Conservation (phyloP, 1,140 invertebrate genomes). For the Pseudachorutes palmiensis region DNA sequence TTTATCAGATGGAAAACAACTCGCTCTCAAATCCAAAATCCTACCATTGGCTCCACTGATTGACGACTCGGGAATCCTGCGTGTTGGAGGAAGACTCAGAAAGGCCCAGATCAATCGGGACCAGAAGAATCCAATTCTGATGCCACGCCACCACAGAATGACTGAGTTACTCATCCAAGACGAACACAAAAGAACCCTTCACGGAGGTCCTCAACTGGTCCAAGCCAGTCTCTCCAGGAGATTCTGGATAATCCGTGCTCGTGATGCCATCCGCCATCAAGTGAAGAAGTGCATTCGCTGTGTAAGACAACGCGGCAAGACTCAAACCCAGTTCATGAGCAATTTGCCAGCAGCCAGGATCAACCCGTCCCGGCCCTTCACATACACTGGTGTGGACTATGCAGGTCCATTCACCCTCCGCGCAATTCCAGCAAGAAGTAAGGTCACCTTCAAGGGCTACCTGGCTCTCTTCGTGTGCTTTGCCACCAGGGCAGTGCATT, state of each 20-base stretch:
- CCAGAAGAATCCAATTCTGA: conserved; percentile 40
- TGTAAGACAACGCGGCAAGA: conserved; percentile 21
- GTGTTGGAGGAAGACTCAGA: conserved; percentile 43
- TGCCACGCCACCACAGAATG: conserved; percentile 38
- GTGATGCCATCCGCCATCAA: conserved; percentile 20
- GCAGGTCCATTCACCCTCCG: conserved; percentile 43
- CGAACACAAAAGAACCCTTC: conserved; percentile 39
- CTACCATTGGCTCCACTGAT: conserved; percentile 42
- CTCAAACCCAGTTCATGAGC: conserved; percentile 39
- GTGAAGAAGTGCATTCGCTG: conserved; percentile 32
- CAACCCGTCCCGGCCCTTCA: conserved; percentile 38
- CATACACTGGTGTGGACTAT: conserved; percentile 42
- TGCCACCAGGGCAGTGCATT: conserved; percentile 44
- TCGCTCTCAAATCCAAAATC: conserved; percentile 29
- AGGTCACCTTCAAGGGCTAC: conserved; percentile 42
- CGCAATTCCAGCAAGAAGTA: conserved; percentile 24
- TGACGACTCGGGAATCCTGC: conserved; percentile 41
- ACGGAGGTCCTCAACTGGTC: conserved; percentile 41
- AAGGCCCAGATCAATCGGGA: conserved; percentile 35
- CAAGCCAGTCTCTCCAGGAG: conserved; percentile 20
- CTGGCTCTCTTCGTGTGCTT: conserved; percentile 45
- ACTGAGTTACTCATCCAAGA: conserved; percentile 41
- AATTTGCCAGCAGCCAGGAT: conserved; percentile 39
- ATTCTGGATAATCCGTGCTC: conserved; percentile 36
- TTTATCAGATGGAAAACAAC: no score